Evolutionary conservation across 2,797 vertebrate species (phyloP), one percentile per base, ranked within the genome.

Genomic region (Sylvia borin): DNA sequence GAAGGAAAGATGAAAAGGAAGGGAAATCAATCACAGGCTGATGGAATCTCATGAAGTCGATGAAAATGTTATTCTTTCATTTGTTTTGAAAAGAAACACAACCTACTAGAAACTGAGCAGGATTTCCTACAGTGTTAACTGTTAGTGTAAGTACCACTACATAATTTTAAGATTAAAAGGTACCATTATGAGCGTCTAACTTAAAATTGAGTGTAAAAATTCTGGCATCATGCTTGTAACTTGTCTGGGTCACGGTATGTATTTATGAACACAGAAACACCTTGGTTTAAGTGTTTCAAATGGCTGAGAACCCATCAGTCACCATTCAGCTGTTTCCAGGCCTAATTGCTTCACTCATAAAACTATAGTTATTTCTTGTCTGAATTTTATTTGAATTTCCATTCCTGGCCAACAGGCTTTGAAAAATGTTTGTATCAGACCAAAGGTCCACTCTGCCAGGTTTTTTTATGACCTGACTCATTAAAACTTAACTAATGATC

Each of bases 81-180:
- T 92, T 92, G 47, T 93, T 96, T 91, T 93, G 68, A 93, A 91
- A 94, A 83, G 60, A 95, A 95, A 92, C 40, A 74, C 31, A 90
- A 31, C 8, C 7, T 61, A 51, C 3, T 94, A 83, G 75, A 74
- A 94, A 66, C 34, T 68, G 27, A 83, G 54, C n/a, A 85, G 48
- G 51, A 75, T 90, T 92, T 91, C 51, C 85, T 89, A 54, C 61
- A 34, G 9, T 66, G 54, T 84, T 88, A 85, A 13, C 47, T 80
- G 26, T 32, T 82, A 40, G 38, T 65, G 13, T 77, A 71, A 92
- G 57, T 57, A 47, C 54, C 48, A 67, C 57, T 70, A 58, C 55
- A 72, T 75, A 5, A 66, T 90, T 92, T 92, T 66, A 74, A 88
- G 40, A 8, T 73, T 88, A 53, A 47, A 86, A 80, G 34, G 20